Evolutionary conservation across 1,140 invertebrate species (phyloP).

Genomic region (Ruditapes philippinarum): DNA sequence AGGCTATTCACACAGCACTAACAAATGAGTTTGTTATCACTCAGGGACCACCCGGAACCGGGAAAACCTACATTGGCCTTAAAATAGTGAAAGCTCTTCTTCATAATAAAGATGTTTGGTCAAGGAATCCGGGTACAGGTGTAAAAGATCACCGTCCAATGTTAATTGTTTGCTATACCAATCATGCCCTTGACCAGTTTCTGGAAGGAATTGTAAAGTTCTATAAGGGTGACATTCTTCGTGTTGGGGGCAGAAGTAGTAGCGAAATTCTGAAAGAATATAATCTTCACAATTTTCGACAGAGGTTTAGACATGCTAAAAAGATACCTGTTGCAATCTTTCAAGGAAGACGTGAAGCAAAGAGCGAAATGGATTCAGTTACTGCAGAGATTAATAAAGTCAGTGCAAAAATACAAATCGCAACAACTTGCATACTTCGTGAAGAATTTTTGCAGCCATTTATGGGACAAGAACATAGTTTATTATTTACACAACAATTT

Average conservation of each 20-base stretch:
- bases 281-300: slow-evolving; percentile 69
- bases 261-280: slow-evolving; percentile 80
- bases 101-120: slow-evolving; percentile 81
- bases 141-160: slow-evolving; percentile 87
- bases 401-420: slow-evolving; percentile 71
- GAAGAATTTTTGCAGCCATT: slow-evolving; percentile 71
- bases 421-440: slow-evolving; percentile 73
- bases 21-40: slow-evolving; percentile 89
- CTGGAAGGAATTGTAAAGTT: slow-evolving; percentile 89
- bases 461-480: slow-evolving; percentile 59
- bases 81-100: slow-evolving; percentile 85
- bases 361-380: slow-evolving; percentile 65
- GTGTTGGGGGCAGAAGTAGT: slow-evolving; percentile 92
- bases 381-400: slow-evolving; percentile 71
- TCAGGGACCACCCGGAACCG: slow-evolving; percentile 88
- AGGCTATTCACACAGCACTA: slow-evolving; percentile 86
- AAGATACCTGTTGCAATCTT: slow-evolving; percentile 68
- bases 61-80: slow-evolving; percentile 84
- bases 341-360: slow-evolving; percentile 56
- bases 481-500: slow-evolving; percentile 54
- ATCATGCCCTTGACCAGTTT: slow-evolving; percentile 96
- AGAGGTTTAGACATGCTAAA: slow-evolving; percentile 64
- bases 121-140: slow-evolving; percentile 46
- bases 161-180: slow-evolving; percentile 94
- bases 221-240: slow-evolving; percentile 87